Evolutionary conservation across 2,797 vertebrate species (phyloP).

Genomic region (Passerculus sandwichensis): DNA sequence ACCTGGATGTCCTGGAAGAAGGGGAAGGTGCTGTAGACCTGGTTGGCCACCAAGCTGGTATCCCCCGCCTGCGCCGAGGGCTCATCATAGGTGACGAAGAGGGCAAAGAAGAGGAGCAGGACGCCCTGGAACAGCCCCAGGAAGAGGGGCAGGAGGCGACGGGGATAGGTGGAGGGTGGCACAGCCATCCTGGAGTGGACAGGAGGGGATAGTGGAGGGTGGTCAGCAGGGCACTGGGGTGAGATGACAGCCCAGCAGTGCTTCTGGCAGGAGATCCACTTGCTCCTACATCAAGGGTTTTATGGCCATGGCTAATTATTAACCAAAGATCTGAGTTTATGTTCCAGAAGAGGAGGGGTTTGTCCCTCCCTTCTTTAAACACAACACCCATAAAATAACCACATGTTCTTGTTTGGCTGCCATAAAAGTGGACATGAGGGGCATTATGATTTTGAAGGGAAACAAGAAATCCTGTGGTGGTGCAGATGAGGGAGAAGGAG

Average conservation of each 20-base stretch:
- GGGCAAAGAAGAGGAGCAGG: slow-evolving; percentile 75
- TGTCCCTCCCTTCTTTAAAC: neutral
- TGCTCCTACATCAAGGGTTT: neutral
- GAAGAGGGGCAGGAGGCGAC: slow-evolving; percentile 71
- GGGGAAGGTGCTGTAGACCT: slow-evolving; percentile 77
- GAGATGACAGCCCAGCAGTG: neutral
- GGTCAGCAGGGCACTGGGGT: accelerated
- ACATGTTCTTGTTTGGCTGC: neutral
- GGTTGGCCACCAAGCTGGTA: slow-evolving; percentile 68
- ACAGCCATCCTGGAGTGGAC: neutral
- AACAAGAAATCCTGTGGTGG: neutral
- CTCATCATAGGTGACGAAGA: slow-evolving; percentile 80
- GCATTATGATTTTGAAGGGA: neutral
- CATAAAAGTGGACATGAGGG: neutral
- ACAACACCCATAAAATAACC: neutral
- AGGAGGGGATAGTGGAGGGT: neutral
- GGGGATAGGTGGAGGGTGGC: slow-evolving; percentile 7
- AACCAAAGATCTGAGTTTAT: neutral
- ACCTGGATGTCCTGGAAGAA: slow-evolving; percentile 86
- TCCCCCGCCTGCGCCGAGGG: slow-evolving; percentile 51
- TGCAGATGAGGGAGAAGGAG: neutral
- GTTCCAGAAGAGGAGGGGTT: neutral
- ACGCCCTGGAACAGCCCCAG: slow-evolving; percentile 75
- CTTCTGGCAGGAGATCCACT: accelerated
- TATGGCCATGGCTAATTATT: neutral